Base-by-base conservation (phyloP, 2,888 invertebrate species). In the Drosophila bunnanda region DNA sequence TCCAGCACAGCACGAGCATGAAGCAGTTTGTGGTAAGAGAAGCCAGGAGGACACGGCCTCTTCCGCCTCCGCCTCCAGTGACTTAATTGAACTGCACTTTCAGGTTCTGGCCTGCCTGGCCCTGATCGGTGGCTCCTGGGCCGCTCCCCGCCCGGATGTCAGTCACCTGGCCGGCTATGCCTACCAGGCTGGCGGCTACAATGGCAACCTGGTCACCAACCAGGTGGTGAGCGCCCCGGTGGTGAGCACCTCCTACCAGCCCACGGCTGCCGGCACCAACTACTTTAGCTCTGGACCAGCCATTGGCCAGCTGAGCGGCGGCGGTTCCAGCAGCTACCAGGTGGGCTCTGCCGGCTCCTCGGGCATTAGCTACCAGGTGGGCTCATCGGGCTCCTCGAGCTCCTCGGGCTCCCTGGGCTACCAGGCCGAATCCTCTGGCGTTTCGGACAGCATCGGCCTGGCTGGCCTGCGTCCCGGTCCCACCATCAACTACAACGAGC, bases 91-190 rank as follows among this genome's bases (percentile, higher is more conserved):
- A 7, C 28, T 39, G 1, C 15, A 6, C 1, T 9, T 2, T 0
- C 38, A 91, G 91, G 72, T 87, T 22, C 57, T 91, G 66, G 79
- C 79, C 72, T 87, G 80, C 74, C 76, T 86, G 57, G 80, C 88
- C 58, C 76, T 80, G 56, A 72, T 84, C 32, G 75, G 78, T 53
- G 58, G 73, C 20, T 39, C 52, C 15, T 65, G 71, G 60, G 80
- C 77, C 30, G 54, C 72, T 34, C 91, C 90, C 7, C 84, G 89
- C 53, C 90, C 92, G 34, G 92, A 92, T 77, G 78, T 91, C 46
- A 90, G 90, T 28, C 78, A 90, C 25, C 68, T 90, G 60, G 86
- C 64, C 20, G 64, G 90, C 34, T 91, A 91, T 65, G 79, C 73
- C 32, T 91, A 91, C 46, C 79, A 88, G 15, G 50, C 88, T 59